A percentile compares a stretch with the other conserved stretches of the same genome.
Evolutionary conservation across 2,113 vertebrate species (phyloP).

Genomic region (Myrmophylax atrothorax): DNA sequence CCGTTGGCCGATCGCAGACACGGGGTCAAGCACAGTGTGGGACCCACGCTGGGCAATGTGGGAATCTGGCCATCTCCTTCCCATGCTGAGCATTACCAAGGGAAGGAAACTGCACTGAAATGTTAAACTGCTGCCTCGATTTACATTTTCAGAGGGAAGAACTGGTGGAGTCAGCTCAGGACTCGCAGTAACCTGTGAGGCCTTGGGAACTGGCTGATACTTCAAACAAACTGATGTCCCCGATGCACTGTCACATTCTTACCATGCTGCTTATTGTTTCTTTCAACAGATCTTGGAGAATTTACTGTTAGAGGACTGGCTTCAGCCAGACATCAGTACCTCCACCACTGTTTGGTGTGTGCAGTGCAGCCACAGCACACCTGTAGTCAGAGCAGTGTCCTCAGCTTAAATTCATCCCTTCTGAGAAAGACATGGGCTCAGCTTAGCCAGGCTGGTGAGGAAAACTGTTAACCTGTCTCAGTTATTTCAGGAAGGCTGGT

Average conservation of each 20-base stretch:
- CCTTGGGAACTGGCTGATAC: background rate
- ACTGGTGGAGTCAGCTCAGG: slow-evolving; percentile 30
- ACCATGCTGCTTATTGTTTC: background rate
- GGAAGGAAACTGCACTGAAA: slow-evolving; percentile 30
- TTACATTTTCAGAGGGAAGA: slow-evolving; percentile 23
- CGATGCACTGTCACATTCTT: background rate
- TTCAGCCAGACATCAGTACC: background rate
- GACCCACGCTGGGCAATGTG: background rate
- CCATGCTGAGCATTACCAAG: background rate
- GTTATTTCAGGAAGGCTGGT: background rate
- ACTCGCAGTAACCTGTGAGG: slow-evolving; percentile 1
- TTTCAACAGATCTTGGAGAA: background rate
- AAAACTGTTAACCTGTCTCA: background rate
- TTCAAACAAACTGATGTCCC: background rate
- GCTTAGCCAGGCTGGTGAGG: background rate
- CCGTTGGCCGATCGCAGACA: background rate
- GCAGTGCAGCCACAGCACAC: background rate
- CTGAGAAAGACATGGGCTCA: background rate
- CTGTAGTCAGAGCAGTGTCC: background rate
- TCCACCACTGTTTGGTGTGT: background rate
- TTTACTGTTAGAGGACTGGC: background rate
- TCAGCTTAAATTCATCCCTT: background rate
- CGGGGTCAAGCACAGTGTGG: slow-evolving; percentile 25
- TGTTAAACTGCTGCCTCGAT: slow-evolving; percentile 15
- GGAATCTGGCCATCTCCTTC: background rate